A percentile compares a stretch with the other conserved stretches of the same genome.
Evolutionary conservation across 92 coral and sea anemone species (phyloP).

Genomic region (Actinernus sp.): DNA sequence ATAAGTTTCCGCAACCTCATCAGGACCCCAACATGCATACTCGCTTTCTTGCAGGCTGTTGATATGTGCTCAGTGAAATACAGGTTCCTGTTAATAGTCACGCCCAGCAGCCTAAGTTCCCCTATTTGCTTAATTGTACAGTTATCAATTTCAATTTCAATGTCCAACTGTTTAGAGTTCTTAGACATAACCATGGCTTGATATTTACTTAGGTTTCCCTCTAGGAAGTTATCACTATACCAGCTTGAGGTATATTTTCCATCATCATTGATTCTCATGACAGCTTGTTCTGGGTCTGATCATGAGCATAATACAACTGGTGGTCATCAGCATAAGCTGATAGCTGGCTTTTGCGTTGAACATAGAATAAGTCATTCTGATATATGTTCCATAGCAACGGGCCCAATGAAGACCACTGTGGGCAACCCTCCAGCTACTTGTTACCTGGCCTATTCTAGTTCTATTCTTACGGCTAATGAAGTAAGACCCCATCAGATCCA

Average conservation of each 20-base stretch:
- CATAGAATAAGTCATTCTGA: slow-evolving; percentile 68
- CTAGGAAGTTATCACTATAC: slow-evolving; percentile 46
- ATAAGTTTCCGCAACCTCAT: slow-evolving; percentile 49
- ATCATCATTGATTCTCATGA: slow-evolving; percentile 10
- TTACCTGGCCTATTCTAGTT: slow-evolving; percentile 22
- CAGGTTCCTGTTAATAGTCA: slow-evolving; percentile 11
- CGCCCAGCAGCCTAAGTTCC: slow-evolving; percentile 30
- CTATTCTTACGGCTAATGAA: slow-evolving; percentile 37
- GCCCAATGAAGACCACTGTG: slow-evolving; percentile 62
- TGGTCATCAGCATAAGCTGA: slow-evolving; percentile 72
- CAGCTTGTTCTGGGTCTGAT: slow-evolving; percentile 23
- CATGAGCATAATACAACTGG: slow-evolving; percentile 43
- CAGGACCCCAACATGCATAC: slow-evolving; percentile 37
- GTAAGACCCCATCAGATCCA: slow-evolving; percentile 37
- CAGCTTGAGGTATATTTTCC: slow-evolving; percentile 45
- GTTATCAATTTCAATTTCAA: background rate
- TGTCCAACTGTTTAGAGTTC: too few species aligned
- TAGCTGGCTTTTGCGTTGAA: slow-evolving; percentile 43
- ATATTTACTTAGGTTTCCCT: slow-evolving; percentile 57
- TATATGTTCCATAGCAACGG: slow-evolving; percentile 61
- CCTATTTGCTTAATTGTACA: background rate
- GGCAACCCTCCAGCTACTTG: slow-evolving; percentile 58
- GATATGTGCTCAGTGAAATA: slow-evolving; percentile 44
- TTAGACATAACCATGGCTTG: slow-evolving; percentile 39
- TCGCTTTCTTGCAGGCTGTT: slow-evolving; percentile 41